Evolutionary conservation across 2,888 invertebrate genomes (phyloP).

Genomic region (Acronicta leporina): DNA sequence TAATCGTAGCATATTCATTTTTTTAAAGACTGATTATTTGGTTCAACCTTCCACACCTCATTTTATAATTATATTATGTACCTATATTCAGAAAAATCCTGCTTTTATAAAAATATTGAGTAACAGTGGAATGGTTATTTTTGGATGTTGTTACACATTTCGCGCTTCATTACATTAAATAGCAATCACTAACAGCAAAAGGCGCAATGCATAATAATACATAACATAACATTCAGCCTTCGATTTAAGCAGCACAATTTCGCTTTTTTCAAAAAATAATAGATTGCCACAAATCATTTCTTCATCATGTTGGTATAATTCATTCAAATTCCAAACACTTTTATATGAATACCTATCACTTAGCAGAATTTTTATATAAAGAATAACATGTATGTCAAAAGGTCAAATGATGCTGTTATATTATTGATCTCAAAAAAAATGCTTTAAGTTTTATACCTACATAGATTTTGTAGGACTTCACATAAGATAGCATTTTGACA

Average conservation of each 20-base stretch:
- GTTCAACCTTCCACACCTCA: constrained; percentile 11
- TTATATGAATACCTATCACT: too few species aligned
- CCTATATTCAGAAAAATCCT: constrained; percentile 13
- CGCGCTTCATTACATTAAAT: constrained; percentile 15
- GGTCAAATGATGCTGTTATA: too few species aligned
- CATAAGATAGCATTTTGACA: background rate
- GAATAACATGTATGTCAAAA: too few species aligned
- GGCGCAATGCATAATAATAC: constrained; percentile 22
- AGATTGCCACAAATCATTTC: background rate
- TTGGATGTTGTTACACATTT: constrained; percentile 13
- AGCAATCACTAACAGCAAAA: constrained; percentile 27
- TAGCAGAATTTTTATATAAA: too few species aligned
- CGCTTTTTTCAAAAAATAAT: constrained; percentile 13
- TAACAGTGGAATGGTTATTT: constrained; percentile 41
- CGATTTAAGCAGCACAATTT: constrained; percentile 30
- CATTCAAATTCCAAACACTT: background rate
- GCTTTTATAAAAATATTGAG: constrained; percentile 2
- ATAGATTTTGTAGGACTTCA: too few species aligned
- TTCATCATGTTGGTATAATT: constrained; percentile 2
- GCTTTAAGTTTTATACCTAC: too few species aligned
- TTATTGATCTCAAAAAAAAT: too few species aligned
- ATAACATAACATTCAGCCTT: constrained; percentile 33
- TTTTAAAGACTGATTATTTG: constrained; percentile 12
- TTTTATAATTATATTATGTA: constrained; percentile 30
- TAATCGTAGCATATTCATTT: constrained; percentile 60